Percentiles rank a stretch among this genome's conserved stretches.
phyloP scores from a whole-genome alignment of 2,113 vertebrate species.

The Aphyosemion australe region DNA sequence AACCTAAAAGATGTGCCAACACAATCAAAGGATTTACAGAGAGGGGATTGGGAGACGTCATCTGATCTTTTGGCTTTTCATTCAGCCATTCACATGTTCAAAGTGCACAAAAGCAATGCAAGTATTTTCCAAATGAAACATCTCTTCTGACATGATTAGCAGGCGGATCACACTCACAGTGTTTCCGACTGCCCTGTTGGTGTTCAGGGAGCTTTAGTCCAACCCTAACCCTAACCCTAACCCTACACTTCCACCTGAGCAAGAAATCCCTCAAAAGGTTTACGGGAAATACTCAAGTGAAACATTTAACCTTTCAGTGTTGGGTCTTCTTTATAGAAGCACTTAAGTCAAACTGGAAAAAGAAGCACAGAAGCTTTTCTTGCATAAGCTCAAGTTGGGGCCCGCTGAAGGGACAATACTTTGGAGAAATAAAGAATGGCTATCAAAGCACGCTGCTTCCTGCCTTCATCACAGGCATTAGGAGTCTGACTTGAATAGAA shows the following conservation, averaged over 20 bases:
- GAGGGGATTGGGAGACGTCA: not conserved
- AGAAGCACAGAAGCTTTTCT: slow-evolving; percentile 18
- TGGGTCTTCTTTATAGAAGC: slow-evolving; percentile 15
- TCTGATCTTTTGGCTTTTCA: slow-evolving; percentile 12
- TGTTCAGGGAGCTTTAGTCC: slow-evolving; percentile 47
- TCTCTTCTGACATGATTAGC: slow-evolving; percentile 53
- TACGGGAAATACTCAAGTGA: slow-evolving; percentile 27
- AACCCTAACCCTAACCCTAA: not conserved
- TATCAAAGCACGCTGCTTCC: slow-evolving; percentile 48
- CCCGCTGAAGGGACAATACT: slow-evolving; percentile 21
- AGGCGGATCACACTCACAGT: slow-evolving; percentile 49
- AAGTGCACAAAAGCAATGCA: slow-evolving; percentile 11
- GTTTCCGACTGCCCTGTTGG: slow-evolving; percentile 44
- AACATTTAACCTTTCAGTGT: not conserved
- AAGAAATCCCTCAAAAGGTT: slow-evolving; percentile 35
- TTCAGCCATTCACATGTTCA: not conserved
- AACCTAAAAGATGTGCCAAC: slow-evolving; percentile 22
- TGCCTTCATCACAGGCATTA: slow-evolving; percentile 9
- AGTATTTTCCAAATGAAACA: slow-evolving; percentile 38
- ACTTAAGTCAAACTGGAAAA: slow-evolving; percentile 26
- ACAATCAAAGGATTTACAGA: not conserved
- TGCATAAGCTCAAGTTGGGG: not conserved
- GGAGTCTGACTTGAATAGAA: slow-evolving; percentile 29
- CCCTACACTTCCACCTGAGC: slow-evolving; percentile 40
- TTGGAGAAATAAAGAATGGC: slow-evolving; percentile 12